These are phyloP conservation scores for Tonatia bakeri DNA, from an alignment of 2,113 vertebrate genomes.

Conservation along the genomic window DNA sequence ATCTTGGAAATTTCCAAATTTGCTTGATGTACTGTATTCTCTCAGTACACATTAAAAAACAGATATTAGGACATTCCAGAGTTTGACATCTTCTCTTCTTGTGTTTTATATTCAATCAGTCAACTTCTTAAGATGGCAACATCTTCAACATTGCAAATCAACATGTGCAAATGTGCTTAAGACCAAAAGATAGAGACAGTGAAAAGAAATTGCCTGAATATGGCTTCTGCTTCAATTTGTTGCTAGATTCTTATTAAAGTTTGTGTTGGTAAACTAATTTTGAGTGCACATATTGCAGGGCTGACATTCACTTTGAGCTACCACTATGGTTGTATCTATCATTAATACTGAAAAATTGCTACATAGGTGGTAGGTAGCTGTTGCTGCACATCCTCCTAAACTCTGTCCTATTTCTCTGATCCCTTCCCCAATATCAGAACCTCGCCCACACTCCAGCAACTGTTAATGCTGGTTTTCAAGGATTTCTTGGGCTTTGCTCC, in stretches of 20 bases:
- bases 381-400: background rate
- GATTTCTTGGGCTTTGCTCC: background rate
- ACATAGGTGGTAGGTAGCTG: background rate
- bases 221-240: background rate
- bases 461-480: rapidly evolving
- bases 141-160: background rate
- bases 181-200: background rate
- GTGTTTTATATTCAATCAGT: background rate
- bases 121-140: background rate
- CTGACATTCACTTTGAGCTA: background rate
- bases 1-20: constrained; percentile 39
- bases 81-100: background rate
- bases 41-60: background rate
- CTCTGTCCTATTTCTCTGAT: background rate
- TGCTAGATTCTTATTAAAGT: background rate
- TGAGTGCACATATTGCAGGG: background rate
- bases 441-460: background rate
- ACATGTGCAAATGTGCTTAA: background rate
- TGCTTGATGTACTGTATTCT: background rate
- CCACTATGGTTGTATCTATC: background rate
- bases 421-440: rapidly evolving
- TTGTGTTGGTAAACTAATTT: background rate
- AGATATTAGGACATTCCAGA: background rate
- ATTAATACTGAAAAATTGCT: background rate
- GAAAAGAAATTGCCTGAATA: background rate